Evolutionary conservation across 2,888 invertebrate species (phyloP).

Genomic region (Axea sp.): DNA sequence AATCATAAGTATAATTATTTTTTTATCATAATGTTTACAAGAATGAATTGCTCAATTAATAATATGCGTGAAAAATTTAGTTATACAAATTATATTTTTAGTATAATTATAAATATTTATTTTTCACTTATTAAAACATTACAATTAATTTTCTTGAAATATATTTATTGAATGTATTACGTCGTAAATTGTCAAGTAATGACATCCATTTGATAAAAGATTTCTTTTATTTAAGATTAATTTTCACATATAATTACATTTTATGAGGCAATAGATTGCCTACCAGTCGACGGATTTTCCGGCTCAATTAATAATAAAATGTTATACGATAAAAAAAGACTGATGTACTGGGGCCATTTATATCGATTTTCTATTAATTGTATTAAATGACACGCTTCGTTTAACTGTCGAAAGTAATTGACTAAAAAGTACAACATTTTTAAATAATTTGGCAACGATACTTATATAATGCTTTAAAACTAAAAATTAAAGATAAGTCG

Average conservation of each 20-base stretch:
- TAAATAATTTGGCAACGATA: too few relatives aligned
- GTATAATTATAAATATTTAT: too few relatives aligned
- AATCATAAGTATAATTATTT: constrained; percentile 1
- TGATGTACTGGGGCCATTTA: constrained; percentile 77
- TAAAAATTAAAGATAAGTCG: too few relatives aligned
- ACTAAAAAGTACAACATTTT: too few relatives aligned
- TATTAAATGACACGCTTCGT: too few relatives aligned
- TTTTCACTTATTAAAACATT: too few relatives aligned
- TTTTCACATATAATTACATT: constrained; percentile 27
- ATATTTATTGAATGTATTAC: background rate
- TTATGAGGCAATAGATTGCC: constrained; percentile 11
- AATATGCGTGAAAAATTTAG: background rate
- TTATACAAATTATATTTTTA: too few relatives aligned
- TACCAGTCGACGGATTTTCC: constrained; percentile 38
- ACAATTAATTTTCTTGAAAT: too few relatives aligned
- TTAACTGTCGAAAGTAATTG: too few relatives aligned
- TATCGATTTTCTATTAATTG: constrained; percentile 67
- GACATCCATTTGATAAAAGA: constrained; percentile 38
- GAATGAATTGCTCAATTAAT: constrained; percentile 30
- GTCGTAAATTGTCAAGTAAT: constrained; percentile 2
- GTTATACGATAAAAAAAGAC: constrained; percentile 70
- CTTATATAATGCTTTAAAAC: too few relatives aligned
- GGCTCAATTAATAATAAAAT: constrained; percentile 50
- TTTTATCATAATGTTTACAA: constrained; percentile 9
- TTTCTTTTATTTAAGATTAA: background rate